Percentiles rank a stretch among this genome's conserved stretches.
phyloP scores from a whole-genome alignment of 1,140 invertebrate species.

The Drosophila arizonae region DNA sequence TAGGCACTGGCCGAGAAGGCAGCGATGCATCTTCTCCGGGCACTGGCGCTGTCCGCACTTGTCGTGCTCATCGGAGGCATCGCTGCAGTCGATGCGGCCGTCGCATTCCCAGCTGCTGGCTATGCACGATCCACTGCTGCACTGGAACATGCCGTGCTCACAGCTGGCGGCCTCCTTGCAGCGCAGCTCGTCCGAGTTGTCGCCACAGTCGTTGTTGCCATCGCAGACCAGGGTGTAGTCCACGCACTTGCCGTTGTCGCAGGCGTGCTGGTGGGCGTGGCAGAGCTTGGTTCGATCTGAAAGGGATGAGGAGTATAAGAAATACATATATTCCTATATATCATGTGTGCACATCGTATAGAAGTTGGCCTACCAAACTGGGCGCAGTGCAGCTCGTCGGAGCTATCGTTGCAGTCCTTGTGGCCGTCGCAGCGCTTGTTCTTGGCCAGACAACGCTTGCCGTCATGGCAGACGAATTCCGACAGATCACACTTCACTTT shows the following conservation, averaged over 20 bases:
- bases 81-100: conserved; percentile 86
- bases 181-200: conserved; percentile 87
- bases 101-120: conserved; percentile 90
- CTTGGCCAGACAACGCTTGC: conserved; percentile 82
- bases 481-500: conserved; percentile 83
- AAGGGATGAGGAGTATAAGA: neutral
- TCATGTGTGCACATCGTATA: neutral
- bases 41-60: conserved; percentile 84
- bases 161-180: conserved; percentile 83
- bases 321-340: neutral
- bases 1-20: conserved; percentile 84
- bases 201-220: conserved; percentile 85
- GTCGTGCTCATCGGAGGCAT: conserved; percentile 88
- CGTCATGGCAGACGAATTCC: conserved; percentile 86
- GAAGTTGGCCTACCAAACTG: conserved; percentile 67
- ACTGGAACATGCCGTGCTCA: conserved; percentile 82
- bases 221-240: conserved; percentile 86
- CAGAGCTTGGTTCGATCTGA: conserved; percentile 81
- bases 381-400: conserved; percentile 88
- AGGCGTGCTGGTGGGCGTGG: conserved; percentile 88
- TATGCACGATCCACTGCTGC: conserved; percentile 87
- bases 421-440: conserved; percentile 87
- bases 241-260: conserved; percentile 92
- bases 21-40: conserved; percentile 79
- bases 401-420: conserved; percentile 89